Percentiles rank a stretch among this genome's conserved stretches.
Evolutionary conservation across 1,140 invertebrate genomes (phyloP).

Genomic region (Melitaea cinxia): DNA sequence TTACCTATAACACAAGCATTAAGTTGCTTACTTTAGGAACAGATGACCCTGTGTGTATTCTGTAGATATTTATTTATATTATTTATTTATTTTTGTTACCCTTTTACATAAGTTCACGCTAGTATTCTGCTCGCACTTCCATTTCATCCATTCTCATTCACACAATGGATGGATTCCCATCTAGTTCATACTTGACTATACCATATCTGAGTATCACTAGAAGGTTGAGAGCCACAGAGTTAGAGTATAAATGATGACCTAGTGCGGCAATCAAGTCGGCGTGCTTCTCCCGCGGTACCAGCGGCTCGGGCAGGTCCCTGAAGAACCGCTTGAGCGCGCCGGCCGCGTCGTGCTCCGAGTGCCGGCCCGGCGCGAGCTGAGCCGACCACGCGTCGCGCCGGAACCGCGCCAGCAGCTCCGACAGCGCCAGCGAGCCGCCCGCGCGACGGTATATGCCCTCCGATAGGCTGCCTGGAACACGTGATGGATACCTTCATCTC

Average conservation of each 20-base stretch:
- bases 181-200: too few relatives aligned
- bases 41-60: too few relatives aligned
- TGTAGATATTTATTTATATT: too few relatives aligned
- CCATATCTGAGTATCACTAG: too few relatives aligned
- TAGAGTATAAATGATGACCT: background rate
- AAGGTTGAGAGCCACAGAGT: too few relatives aligned
- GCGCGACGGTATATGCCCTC: slow-evolving; percentile 93
- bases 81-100: too few relatives aligned
- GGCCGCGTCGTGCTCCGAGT: slow-evolving; percentile 93
- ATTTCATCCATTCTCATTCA: too few relatives aligned
- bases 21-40: too few relatives aligned
- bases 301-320: slow-evolving; percentile 45
- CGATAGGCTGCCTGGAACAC: slow-evolving; percentile 86
- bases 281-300: slow-evolving; percentile 42
- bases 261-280: background rate
- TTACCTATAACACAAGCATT: too few relatives aligned
- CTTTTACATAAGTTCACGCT: too few relatives aligned
- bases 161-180: too few relatives aligned
- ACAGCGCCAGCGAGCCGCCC: slow-evolving; percentile 89
- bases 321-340: slow-evolving; percentile 86
- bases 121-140: too few relatives aligned
- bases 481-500: background rate
- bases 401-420: slow-evolving; percentile 88
- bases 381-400: slow-evolving; percentile 91
- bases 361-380: slow-evolving; percentile 87